Evolutionary conservation across 1,140 invertebrate genomes (phyloP), one percentile per base, ranked within the genome.

Genomic region (Asobara japonica): DNA sequence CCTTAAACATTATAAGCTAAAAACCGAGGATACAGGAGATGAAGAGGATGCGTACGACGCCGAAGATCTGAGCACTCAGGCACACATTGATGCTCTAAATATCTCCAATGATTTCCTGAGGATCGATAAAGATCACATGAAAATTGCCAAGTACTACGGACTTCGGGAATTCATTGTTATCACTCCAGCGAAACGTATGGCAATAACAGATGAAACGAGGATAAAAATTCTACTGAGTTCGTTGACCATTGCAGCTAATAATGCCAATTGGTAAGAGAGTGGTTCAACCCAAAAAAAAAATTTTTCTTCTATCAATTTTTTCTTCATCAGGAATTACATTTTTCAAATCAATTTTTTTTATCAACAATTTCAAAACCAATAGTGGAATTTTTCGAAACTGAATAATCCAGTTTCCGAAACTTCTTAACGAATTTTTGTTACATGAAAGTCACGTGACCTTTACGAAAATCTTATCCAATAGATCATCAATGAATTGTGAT

Each of bases 201-300:
- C 90, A 38, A 91, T 97, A 71, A 88, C 89, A 1, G 92, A 92
- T 75, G 94, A 97, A 78, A 96, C 93, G 73, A 89, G 92, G 80
- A 92, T 94, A 36, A 97, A 96, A 88, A 89, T 97, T 71, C 88
- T 98, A 3, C 83, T 97, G 33, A 97, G 96, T 84, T 95, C 96
- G 13, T 84, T 94, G 11, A 91, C 91, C 56, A 94, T 98, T 74
- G 95, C 95, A 11, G 86, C 94, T n/a, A 93, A 90, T 64, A 97
- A 97, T 86, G 91, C 92, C 18, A 90, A 90, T 79, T 95, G 91
- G 91, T 92, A 86, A 85, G 76, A 77, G 66, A n/a, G 67, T n/a
- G n/a, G n/a, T n/a, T n/a, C n/a, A n/a, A n/a, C n/a, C n/a, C n/a
- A 67, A 5, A 38, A 65, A 72, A 56, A n/a, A n/a, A n/a, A n/a